Percentiles rank a stretch among this genome's conserved stretches.
These are phyloP conservation scores for Ptychodera flava DNA, from an alignment of 35 echinoderm and acorn worm genomes.

Conservation along the genomic window DNA sequence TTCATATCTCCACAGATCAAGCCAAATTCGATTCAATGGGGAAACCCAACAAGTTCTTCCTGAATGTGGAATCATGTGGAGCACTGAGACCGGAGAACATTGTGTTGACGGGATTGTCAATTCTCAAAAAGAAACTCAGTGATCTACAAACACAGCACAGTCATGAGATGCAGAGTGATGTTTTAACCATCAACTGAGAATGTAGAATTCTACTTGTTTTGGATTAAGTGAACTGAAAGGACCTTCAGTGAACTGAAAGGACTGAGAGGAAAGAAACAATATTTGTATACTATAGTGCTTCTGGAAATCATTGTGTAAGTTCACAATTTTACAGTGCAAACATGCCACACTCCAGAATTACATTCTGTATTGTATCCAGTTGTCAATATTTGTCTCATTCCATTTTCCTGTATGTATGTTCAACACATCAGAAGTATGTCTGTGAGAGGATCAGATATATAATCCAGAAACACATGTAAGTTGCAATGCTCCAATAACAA, in stretches of 20 bases:
- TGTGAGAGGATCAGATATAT: no score
- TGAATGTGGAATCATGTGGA: conserved; percentile 80
- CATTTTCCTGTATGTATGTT: no score
- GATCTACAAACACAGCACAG: conserved; percentile 97
- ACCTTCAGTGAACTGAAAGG: background rate
- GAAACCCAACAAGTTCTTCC: conserved; percentile 81
- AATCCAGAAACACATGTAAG: no score
- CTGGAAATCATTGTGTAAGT: background rate
- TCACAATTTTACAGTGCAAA: background rate
- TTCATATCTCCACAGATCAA: conserved; percentile 37
- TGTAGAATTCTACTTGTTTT: background rate
- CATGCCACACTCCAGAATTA: background rate
- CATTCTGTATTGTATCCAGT: background rate
- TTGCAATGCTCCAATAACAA: no score
- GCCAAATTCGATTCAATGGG: conserved; percentile 48
- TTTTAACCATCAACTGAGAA: background rate
- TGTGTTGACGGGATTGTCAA: conserved; percentile 58
- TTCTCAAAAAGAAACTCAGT: conserved; percentile 98
- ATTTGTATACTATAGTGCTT: background rate
- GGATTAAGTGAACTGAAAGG: background rate
- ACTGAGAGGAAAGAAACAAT: background rate
- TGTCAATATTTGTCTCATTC: no score
- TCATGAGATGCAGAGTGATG: conserved; percentile 44
- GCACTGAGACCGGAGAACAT: conserved; percentile 80
- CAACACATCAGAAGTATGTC: no score